Evolutionary conservation across 2,797 vertebrate species (phyloP).

Genomic region (Gallirallus australis): DNA sequence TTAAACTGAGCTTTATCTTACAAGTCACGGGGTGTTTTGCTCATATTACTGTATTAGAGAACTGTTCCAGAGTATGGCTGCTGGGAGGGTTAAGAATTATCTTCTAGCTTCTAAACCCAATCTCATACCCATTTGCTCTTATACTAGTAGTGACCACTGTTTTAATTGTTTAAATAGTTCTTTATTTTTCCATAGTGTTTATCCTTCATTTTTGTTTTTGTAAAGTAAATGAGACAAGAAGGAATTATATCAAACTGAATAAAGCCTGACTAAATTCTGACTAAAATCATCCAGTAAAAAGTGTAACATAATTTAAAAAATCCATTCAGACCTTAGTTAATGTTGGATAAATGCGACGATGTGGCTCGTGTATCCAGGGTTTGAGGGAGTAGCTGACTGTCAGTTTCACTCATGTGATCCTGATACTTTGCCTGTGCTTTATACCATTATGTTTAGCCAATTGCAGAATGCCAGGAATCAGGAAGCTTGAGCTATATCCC

Average conservation of each 20-base stretch:
- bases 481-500: background rate
- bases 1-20: background rate
- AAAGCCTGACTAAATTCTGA: background rate
- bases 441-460: background rate
- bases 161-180: background rate
- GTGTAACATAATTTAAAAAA: background rate
- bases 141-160: background rate
- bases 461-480: background rate
- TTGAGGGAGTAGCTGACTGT: background rate
- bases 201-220: background rate
- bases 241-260: background rate
- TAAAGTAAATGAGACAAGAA: constrained; percentile 22
- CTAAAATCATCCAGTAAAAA: background rate
- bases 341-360: background rate
- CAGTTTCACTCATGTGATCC: background rate
- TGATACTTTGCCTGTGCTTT: background rate
- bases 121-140: background rate
- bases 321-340: background rate
- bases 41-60: background rate
- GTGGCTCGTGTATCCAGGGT: background rate
- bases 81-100: background rate
- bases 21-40: background rate
- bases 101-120: background rate
- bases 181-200: background rate
- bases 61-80: background rate